Conservation (phyloP, 1,140 invertebrate genomes). For the Theocolax elegans region DNA sequence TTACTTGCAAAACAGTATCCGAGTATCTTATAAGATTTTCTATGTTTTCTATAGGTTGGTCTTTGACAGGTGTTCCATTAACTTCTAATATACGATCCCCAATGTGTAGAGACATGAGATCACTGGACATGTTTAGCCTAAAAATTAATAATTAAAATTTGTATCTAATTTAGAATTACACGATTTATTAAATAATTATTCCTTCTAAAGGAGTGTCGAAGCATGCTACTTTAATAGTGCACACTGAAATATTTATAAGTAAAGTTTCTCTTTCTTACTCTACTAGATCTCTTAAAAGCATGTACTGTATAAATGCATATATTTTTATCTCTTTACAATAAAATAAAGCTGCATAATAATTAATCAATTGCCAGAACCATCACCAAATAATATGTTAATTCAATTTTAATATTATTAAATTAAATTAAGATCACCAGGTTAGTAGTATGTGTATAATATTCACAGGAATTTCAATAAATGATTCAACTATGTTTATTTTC, state of each 20-base stretch:
- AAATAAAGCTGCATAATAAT: no score
- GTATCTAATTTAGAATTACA: not conserved
- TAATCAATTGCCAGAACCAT: not conserved
- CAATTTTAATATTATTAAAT: not conserved
- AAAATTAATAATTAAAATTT: constrained; percentile 45
- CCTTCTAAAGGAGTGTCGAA: not conserved
- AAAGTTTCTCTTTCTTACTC: no score
- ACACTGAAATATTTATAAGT: not conserved
- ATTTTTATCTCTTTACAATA: not conserved
- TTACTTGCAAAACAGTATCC: constrained; percentile 79
- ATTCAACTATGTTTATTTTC: no score
- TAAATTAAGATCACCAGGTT: not conserved
- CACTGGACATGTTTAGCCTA: constrained; percentile 84
- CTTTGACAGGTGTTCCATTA: constrained; percentile 87
- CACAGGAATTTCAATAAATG: no score
- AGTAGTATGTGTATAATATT: no score
- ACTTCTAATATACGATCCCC: constrained; percentile 93
- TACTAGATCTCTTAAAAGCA: no score
- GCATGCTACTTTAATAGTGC: constrained; percentile 26
- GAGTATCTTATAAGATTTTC: constrained; percentile 81
- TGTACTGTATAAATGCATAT: not conserved
- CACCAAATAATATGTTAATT: constrained; percentile 11
- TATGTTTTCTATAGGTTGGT: constrained; percentile 80
- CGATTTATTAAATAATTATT: not conserved
- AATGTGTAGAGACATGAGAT: constrained; percentile 86